A percentile compares a stretch with the other conserved stretches of the same genome.
These are phyloP conservation scores for Harpegnathos saltator DNA, from an alignment of 1,140 invertebrate genomes.

Conservation along the genomic window DNA sequence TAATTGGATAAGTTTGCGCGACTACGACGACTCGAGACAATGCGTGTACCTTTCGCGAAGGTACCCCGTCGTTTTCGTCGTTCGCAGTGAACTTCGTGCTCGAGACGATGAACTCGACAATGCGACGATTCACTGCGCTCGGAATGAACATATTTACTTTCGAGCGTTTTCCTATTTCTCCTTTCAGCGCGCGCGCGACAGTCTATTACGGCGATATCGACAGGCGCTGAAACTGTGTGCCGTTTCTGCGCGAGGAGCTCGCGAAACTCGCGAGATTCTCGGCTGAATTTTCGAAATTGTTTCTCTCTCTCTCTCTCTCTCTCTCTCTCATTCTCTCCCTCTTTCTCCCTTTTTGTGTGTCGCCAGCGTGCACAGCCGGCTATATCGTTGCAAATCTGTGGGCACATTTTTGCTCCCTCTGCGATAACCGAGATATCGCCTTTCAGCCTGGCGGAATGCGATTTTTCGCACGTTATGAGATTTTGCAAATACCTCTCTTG, in stretches of 20 bases:
- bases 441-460: neutral
- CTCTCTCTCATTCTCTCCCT: too few species aligned
- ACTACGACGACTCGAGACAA: constrained; percentile 16
- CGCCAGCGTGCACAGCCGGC: too few species aligned
- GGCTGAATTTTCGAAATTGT: constrained; percentile 20
- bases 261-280: neutral
- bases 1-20: constrained; percentile 64
- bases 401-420: neutral
- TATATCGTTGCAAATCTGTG: neutral
- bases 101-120: constrained; percentile 42
- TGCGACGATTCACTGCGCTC: constrained; percentile 37
- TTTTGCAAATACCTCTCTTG: neutral
- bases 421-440: neutral
- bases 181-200: constrained; percentile 34
- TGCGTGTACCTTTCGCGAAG: constrained; percentile 6
- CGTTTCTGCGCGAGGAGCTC: constrained; percentile 1
- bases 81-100: constrained; percentile 23
- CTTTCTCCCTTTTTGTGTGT: too few species aligned
- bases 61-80: neutral
- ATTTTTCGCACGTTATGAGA: constrained; percentile 7
- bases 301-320: neutral
- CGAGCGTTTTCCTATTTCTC: constrained; percentile 50
- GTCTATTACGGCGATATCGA: constrained; percentile 51
- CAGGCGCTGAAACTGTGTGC: constrained; percentile 24
- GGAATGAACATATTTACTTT: constrained; percentile 49